Conservation (phyloP, 37 sponge, comb jelly and placozoan genomes). For the Halisarca cf. caerulea region DNA sequence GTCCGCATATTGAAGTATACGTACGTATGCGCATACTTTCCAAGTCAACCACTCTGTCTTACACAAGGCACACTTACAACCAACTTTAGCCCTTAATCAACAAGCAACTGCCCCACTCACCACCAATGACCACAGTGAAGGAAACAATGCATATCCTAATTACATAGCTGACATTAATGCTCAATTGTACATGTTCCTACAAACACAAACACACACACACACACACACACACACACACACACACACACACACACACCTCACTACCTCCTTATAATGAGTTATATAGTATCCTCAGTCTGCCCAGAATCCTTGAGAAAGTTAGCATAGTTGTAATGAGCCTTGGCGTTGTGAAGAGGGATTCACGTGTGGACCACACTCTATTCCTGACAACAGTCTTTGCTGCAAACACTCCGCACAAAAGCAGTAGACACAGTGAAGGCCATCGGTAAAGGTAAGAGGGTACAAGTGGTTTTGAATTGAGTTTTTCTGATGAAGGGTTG, state of each 20-base stretch:
- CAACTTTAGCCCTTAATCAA: too few species aligned
- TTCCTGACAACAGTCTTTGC: conserved; percentile 70
- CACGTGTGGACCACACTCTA: conserved; percentile 69
- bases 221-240: neutral
- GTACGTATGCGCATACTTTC: too few species aligned
- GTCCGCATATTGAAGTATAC: too few species aligned
- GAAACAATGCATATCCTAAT: too few species aligned
- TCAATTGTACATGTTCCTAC: neutral
- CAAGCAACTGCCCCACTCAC: too few species aligned
- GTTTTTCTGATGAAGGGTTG: neutral
- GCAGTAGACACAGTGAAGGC: neutral
- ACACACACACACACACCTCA: conserved; percentile 47
- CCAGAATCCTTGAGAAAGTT: conserved; percentile 83
- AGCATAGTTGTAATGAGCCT: conserved; percentile 93
- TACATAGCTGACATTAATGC: neutral
- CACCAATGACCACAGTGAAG: too few species aligned
- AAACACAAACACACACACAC: neutral
- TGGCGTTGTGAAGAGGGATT: conserved; percentile 88
- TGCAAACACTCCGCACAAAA: conserved; percentile 44
- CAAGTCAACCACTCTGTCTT: too few species aligned
- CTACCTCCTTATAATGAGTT: conserved; percentile 53
- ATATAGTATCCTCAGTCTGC: conserved; percentile 58
- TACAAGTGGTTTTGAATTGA: neutral
- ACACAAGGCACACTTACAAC: too few species aligned
- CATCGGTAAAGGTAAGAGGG: neutral